Percentiles rank a stretch among this genome's conserved stretches.
phyloP scores from a whole-genome alignment of 92 coral and sea anemone genomes.

The Anthopleura xanthogrammica region DNA sequence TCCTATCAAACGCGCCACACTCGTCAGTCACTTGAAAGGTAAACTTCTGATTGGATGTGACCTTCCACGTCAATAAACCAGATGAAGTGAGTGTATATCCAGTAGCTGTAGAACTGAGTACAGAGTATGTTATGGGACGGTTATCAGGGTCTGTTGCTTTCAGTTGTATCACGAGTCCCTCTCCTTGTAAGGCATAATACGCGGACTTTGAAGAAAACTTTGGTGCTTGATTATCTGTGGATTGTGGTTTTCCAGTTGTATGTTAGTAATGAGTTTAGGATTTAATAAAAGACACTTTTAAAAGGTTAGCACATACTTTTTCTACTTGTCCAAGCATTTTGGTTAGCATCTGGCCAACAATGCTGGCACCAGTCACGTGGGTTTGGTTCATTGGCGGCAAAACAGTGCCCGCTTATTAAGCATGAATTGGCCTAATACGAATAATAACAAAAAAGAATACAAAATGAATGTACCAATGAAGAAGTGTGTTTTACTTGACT shows the following conservation, averaged over 20 bases:
- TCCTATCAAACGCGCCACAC: constrained; percentile 45
- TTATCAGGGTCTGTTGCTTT: constrained; percentile 66
- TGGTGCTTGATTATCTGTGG: constrained; percentile 41
- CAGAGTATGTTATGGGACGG: constrained; percentile 43
- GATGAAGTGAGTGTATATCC: constrained; percentile 14
- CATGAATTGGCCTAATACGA: constrained; percentile 20
- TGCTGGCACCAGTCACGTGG: constrained; percentile 59
- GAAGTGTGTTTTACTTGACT: no score
- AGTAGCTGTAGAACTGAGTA: constrained; percentile 32
- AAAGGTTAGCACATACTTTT: constrained; percentile 26
- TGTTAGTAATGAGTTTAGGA: no score
- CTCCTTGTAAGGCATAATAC: constrained; percentile 19
- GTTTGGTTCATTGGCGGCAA: constrained; percentile 39
- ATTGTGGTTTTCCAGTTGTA: background rate
- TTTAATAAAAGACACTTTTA: no score
- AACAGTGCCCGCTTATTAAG: constrained; percentile 47
- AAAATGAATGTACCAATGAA: no score
- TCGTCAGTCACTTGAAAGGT: constrained; percentile 61
- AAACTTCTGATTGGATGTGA: constrained; percentile 22
- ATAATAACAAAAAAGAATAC: background rate
- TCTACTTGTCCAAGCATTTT: constrained; percentile 38
- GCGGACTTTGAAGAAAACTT: constrained; percentile 14
- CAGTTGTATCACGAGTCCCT: background rate
- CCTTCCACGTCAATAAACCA: constrained; percentile 49
- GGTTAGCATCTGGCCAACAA: constrained; percentile 39